phyloP scores from a whole-genome alignment of 2,888 invertebrate genomes.

The Mycalesis mineus region DNA sequence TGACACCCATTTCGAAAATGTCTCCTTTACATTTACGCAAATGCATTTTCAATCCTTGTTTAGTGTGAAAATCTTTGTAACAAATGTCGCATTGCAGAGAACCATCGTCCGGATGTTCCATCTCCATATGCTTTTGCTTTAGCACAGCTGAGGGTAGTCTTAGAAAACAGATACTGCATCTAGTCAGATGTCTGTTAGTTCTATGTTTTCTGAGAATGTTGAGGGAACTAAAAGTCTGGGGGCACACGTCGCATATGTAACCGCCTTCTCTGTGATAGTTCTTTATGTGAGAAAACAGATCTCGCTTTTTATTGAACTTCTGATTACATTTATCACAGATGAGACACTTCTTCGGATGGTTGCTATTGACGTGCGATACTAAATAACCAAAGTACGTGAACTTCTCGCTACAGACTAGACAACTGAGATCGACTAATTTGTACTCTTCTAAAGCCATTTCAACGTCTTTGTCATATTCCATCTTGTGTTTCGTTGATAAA shows the following conservation, averaged over 20 bases:
- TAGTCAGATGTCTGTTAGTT: slow-evolving; percentile 59
- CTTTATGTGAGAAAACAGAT: slow-evolving; percentile 66
- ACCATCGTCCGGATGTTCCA: slow-evolving; percentile 66
- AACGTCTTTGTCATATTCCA: slow-evolving; percentile 56
- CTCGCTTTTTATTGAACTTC: slow-evolving; percentile 65
- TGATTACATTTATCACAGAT: slow-evolving; percentile 67
- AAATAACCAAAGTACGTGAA: slow-evolving; percentile 66
- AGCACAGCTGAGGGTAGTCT: slow-evolving; percentile 61
- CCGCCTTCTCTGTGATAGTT: slow-evolving; percentile 71
- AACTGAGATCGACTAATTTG: slow-evolving; percentile 53
- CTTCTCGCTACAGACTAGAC: slow-evolving; percentile 54
- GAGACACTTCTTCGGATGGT: slow-evolving; percentile 65
- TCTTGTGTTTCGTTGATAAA: slow-evolving; percentile 50
- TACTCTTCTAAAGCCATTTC: slow-evolving; percentile 70
- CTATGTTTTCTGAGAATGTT: slow-evolving; percentile 65
- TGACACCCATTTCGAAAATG: slow-evolving; percentile 47
- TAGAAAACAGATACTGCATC: slow-evolving; percentile 59
- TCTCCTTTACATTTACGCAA: slow-evolving; percentile 59
- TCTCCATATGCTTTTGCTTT: slow-evolving; percentile 62
- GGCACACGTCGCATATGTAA: slow-evolving; percentile 60
- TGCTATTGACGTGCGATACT: slow-evolving; percentile 63
- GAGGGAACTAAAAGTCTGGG: slow-evolving; percentile 55
- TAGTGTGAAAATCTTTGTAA: slow-evolving; percentile 64
- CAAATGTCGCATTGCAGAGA: slow-evolving; percentile 63
- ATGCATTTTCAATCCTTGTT: slow-evolving; percentile 66